Base-by-base conservation (phyloP, 2,113 vertebrate genomes). In the Candoia aspera region DNA sequence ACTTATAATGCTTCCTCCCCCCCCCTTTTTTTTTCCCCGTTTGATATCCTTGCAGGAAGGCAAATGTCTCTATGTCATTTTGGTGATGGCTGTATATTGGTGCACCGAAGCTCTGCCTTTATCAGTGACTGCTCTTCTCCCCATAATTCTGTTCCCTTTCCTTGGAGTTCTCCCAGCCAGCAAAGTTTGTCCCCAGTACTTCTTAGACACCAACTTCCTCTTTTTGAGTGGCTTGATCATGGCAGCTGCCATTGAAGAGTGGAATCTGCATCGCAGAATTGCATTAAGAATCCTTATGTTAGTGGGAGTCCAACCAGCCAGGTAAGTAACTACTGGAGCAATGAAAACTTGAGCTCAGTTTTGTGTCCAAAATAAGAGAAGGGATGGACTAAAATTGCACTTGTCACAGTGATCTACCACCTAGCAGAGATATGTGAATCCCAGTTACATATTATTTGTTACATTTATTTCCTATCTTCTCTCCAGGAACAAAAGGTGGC, bases 151-250 rank as follows among this genome's bases (percentile, higher is more conserved):
- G 84, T 99, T 99, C 89, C 99, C 99, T 19, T 99, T 98, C 84
- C 92, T 99, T 96, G 99, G 99, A 8, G 96, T 99, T 94, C 97
- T 99, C 90, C 98, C 98, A 0, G 99, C 99, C 94, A 98, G 95
- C 95, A 98, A 97, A 91, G 98, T 99, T 93, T 99, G 99, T 93
- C 98, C 98, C 1, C 99, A 99, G 55, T 99, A 99, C 96, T 99
- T 99, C 95, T 96, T 99, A 53, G 99, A 99, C 95, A 99, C 99
- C 94, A 99, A 99, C 94, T 99, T 99, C 94, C 98, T 99, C 87
- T 99, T 99, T 91, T 97, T 99, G 93, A 99, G 99, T 4, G 99
- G 99, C 0, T 97, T 99, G n/a, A 97, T 99, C 90, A 98, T 99
- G 99, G 99, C 99, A 3, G 98, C 98, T 0, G 99, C 98, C 90